Evolutionary conservation across 2,797 vertebrate species (phyloP).

Genomic region (Merluccius polli): DNA sequence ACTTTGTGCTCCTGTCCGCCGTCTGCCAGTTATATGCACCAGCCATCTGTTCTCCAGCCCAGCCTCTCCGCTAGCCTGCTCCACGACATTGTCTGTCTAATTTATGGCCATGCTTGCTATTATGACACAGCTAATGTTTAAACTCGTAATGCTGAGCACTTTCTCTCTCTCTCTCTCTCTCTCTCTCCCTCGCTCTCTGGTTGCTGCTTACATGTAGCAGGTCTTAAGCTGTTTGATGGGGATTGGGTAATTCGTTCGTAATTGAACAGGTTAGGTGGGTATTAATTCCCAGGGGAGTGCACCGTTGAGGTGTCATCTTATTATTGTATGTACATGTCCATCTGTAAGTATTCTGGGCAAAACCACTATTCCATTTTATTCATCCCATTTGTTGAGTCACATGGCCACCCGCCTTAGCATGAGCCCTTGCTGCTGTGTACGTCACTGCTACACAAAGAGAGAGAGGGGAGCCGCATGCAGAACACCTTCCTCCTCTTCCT

Average conservation of each 20-base stretch:
- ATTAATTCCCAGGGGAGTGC: background rate
- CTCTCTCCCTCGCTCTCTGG: background rate
- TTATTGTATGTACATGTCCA: background rate
- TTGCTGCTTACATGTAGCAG: background rate
- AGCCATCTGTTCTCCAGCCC: conserved; percentile 52
- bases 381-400: background rate
- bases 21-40: conserved; percentile 50
- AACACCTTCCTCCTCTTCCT: background rate
- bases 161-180: no score
- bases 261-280: background rate
- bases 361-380: background rate
- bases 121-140: conserved; percentile 6
- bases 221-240: background rate
- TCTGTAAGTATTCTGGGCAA: background rate
- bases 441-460: background rate
- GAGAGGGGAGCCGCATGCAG: conserved; percentile 6
- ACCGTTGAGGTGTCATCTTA: background rate
- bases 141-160: background rate
- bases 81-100: conserved; percentile 17
- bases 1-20: conserved; percentile 39
- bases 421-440: no score
- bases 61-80: conserved; percentile 28
- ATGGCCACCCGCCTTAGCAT: no score
- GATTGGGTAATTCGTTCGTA: background rate
- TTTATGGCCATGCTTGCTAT: conserved; percentile 25